These are phyloP conservation scores for Ephestia elutella DNA, from an alignment of 1,140 invertebrate genomes.

Conservation along the genomic window DNA sequence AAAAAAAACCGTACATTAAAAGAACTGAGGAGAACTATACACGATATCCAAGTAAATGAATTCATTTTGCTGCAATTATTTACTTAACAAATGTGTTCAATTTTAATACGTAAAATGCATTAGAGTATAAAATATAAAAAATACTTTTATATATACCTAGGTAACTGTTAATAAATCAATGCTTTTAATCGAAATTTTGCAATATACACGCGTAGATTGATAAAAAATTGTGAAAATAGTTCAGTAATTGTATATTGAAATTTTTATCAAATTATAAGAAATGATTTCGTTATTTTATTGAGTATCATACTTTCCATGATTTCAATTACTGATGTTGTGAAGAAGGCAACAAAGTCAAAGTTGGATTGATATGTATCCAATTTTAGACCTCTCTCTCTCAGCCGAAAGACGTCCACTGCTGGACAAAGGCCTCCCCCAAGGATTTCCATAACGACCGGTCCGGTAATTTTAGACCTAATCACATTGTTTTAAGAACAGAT, in stretches of 20 bases:
- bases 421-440: too few species aligned
- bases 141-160: slow-evolving; percentile 10
- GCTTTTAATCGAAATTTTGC: not conserved
- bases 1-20: slow-evolving; percentile 4
- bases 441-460: too few species aligned
- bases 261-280: not conserved
- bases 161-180: not conserved
- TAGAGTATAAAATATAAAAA: not conserved
- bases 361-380: too few species aligned
- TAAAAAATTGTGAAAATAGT: not conserved
- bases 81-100: not conserved
- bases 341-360: too few species aligned
- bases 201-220: not conserved
- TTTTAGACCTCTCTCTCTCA: too few species aligned
- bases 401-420: too few species aligned
- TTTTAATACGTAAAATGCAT: slow-evolving; percentile 1
- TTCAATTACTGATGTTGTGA: too few species aligned
- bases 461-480: too few species aligned
- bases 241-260: not conserved
- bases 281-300: not conserved
- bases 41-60: slow-evolving; percentile 7
- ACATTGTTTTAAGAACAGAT: too few species aligned
- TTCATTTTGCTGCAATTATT: slow-evolving; percentile 5
- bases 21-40: not conserved
- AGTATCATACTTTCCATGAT: too few species aligned